A percentile compares a stretch with the other conserved stretches of the same genome.
Conservation (phyloP, 2,888 invertebrate species). For the Acanthosoma haemorrhoidale region DNA sequence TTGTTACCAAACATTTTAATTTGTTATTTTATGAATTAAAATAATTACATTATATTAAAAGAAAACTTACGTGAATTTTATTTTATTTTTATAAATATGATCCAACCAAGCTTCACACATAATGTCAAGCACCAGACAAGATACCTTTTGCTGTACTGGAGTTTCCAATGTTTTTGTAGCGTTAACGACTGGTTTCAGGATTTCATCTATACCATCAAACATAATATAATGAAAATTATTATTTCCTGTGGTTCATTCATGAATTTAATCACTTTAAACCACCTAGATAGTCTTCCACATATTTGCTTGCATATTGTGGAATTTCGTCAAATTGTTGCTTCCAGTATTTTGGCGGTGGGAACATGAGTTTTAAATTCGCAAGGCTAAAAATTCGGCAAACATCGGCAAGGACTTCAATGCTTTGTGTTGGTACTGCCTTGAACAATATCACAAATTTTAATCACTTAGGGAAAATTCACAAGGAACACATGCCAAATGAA, state of each 20-base stretch:
- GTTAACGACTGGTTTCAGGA: slow-evolving; percentile 68
- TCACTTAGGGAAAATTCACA: background rate
- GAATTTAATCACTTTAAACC: slow-evolving; percentile 37
- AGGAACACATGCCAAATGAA: background rate
- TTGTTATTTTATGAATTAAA: too few species aligned
- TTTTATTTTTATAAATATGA: slow-evolving; percentile 73
- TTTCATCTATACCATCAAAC: slow-evolving; percentile 58
- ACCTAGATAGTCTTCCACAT: slow-evolving; percentile 71
- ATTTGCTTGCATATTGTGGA: slow-evolving; percentile 53
- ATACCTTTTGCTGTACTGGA: slow-evolving; percentile 56
- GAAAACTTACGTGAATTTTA: slow-evolving; percentile 61
- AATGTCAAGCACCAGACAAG: slow-evolving; percentile 71
- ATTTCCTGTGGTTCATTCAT: background rate
- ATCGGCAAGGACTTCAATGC: slow-evolving; percentile 63
- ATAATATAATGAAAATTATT: background rate
- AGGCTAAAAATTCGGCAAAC: slow-evolving; percentile 72
- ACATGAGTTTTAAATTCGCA: slow-evolving; percentile 76
- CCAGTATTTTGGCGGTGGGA: slow-evolving; percentile 68
- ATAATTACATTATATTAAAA: background rate
- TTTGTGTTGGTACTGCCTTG: slow-evolving; percentile 66
- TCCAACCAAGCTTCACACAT: slow-evolving; percentile 85
- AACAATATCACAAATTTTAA: slow-evolving; percentile 34
- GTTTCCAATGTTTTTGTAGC: slow-evolving; percentile 57
- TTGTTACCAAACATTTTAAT: too few species aligned
- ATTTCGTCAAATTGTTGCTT: slow-evolving; percentile 47